These are phyloP conservation scores for Pseudobourletiella spinata DNA, from an alignment of 1,140 invertebrate genomes.

Conservation along the genomic window DNA sequence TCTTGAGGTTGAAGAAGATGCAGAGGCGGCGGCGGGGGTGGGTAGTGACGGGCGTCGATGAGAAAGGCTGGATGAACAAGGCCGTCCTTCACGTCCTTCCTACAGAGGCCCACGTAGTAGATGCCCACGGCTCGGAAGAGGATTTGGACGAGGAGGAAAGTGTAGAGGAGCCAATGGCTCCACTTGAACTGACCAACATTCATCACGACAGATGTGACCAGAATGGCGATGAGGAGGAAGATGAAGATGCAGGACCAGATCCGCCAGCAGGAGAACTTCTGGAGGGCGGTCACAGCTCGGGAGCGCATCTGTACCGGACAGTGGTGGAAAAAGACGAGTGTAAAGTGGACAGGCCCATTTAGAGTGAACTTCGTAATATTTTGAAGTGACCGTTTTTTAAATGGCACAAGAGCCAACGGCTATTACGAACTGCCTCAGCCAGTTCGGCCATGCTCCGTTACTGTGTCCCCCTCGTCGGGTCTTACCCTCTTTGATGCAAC, in stretches of 20 bases:
- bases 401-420: too few species aligned
- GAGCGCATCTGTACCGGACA: neutral
- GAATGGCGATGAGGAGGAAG: neutral
- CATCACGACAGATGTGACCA: neutral
- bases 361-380: too few species aligned
- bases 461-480: too few species aligned
- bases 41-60: neutral
- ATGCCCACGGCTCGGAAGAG: neutral
- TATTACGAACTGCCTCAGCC: too few species aligned
- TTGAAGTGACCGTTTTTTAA: too few species aligned
- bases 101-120: neutral
- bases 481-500: neutral
- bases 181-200: neutral
- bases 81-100: neutral
- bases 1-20: neutral
- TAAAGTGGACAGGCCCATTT: too few species aligned
- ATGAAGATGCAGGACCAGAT: neutral
- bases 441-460: too few species aligned
- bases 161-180: neutral
- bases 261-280: slow-evolving; percentile 5
- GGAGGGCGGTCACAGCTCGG: neutral
- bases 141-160: neutral
- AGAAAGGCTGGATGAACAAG: neutral
- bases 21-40: neutral
- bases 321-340: too few species aligned